Conservation (phyloP, 2,797 vertebrate genomes). For the Siniperca undulata region DNA sequence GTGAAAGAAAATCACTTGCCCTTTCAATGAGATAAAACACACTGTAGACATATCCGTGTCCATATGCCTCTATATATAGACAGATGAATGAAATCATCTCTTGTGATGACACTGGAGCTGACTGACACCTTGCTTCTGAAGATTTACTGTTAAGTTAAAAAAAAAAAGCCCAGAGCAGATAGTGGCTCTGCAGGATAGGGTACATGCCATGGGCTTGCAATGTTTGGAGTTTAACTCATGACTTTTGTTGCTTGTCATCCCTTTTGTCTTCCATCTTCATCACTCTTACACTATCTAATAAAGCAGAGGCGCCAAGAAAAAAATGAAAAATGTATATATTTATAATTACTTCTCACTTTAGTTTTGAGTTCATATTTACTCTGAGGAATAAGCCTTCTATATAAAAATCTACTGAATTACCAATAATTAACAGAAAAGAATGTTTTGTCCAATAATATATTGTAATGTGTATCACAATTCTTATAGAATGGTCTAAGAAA, state of each 20-base stretch:
- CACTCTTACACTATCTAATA: constrained; percentile 5
- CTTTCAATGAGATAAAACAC: constrained; percentile 76
- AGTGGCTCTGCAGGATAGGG: constrained; percentile 20
- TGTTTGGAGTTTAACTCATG: constrained; percentile 37
- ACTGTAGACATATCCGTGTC: constrained; percentile 54
- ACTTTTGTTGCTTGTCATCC: constrained; percentile 41
- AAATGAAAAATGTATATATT: constrained; percentile 3
- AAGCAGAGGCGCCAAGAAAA: neutral
- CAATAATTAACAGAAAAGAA: neutral
- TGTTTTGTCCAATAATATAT: neutral
- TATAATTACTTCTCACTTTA: neutral
- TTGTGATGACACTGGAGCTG: constrained; percentile 52
- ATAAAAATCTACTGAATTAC: neutral
- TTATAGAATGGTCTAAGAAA: neutral
- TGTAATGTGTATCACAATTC: neutral
- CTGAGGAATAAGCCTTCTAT: neutral
- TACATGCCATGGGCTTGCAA: constrained; percentile 21
- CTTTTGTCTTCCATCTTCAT: constrained; percentile 37
- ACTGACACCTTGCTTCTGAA: constrained; percentile 60
- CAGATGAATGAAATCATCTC: constrained; percentile 56
- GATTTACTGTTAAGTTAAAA: constrained; percentile 53
- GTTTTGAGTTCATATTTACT: constrained; percentile 14
- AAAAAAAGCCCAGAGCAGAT: neutral
- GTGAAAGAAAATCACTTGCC: constrained; percentile 75
- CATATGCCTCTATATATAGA: constrained; percentile 56